Evolutionary conservation across 2,797 vertebrate species (phyloP).

Genomic region (Florisuga fusca): DNA sequence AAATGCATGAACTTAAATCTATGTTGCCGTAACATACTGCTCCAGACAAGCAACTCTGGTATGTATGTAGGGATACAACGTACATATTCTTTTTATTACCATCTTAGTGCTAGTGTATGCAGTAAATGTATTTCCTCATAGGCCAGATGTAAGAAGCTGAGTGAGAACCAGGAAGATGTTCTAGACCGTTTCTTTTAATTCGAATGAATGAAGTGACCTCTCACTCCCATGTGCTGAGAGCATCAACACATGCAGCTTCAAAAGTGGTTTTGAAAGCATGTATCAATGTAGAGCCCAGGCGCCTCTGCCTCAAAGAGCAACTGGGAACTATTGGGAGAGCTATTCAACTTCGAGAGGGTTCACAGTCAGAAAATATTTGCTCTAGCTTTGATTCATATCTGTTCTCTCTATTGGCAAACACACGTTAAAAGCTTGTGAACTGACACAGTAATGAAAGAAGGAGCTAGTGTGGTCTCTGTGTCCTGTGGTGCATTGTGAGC

Average conservation of each 20-base stretch:
- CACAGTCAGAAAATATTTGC: conserved; percentile 34
- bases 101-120: neutral
- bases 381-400: conserved; percentile 21
- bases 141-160: neutral
- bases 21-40: neutral
- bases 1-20: neutral
- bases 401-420: neutral
- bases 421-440: neutral
- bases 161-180: neutral
- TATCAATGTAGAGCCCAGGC: neutral
- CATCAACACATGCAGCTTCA: conserved; percentile 9
- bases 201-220: conserved; percentile 16
- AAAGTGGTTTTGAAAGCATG: conserved; percentile 13
- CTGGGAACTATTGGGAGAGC: neutral
- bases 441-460: neutral
- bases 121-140: neutral
- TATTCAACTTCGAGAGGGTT: neutral
- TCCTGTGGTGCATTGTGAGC: neutral
- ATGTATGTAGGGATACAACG: neutral
- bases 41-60: neutral
- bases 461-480: neutral
- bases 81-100: neutral
- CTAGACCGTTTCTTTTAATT: conserved; percentile 1
- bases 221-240: conserved; percentile 14
- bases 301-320: conserved; percentile 21